Conservation (phyloP, 2,888 invertebrate genomes). For the Andrena haemorrhoa region DNA sequence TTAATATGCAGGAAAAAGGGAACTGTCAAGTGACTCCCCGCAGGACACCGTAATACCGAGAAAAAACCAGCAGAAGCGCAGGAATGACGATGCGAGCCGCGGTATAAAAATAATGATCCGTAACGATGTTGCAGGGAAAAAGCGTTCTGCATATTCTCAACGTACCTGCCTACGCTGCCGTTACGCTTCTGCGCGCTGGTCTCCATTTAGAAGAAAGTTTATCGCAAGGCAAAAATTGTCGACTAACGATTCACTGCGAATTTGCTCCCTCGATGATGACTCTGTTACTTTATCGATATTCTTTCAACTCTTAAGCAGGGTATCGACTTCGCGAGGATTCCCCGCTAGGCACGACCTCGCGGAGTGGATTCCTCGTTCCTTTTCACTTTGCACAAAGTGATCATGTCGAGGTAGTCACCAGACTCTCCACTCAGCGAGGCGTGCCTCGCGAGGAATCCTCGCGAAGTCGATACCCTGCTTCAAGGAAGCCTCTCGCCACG, state of each 20-base stretch:
- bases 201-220: constrained; percentile 5
- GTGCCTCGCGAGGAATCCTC: too few relatives aligned
- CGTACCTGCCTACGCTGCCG: background rate
- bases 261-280: background rate
- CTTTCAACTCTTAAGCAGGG: too few relatives aligned
- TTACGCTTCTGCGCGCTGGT: background rate
- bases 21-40: constrained; percentile 7
- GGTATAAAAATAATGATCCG: constrained; percentile 40
- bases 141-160: constrained; percentile 1
- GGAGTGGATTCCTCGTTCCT: too few relatives aligned
- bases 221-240: background rate
- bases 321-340: too few relatives aligned
- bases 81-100: background rate
- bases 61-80: background rate
- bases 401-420: too few relatives aligned
- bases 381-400: too few relatives aligned
- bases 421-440: too few relatives aligned
- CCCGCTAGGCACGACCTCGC: too few relatives aligned
- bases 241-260: constrained; percentile 22
- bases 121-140: constrained; percentile 12
- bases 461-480: too few relatives aligned
- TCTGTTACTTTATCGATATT: too few relatives aligned
- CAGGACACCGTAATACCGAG: background rate
- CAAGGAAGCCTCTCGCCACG: too few relatives aligned
- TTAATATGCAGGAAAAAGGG: constrained; percentile 25